Conservation (phyloP, 2,113 vertebrate species). For the Rhinogobius similis region DNA sequence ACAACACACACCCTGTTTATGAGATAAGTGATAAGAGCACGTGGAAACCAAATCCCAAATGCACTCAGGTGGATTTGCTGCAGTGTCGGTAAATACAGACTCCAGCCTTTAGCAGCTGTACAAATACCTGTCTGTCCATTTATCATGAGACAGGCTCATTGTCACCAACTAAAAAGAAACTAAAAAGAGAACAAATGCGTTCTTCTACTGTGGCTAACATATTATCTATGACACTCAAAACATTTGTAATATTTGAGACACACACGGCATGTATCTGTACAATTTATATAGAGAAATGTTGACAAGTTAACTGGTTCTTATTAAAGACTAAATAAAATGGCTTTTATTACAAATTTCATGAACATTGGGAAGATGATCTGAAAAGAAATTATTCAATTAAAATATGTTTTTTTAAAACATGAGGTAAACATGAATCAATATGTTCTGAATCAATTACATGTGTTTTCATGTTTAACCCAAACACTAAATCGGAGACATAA, state of each 20-base stretch:
- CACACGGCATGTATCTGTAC: no score
- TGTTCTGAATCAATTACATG: no score
- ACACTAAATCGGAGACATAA: background rate
- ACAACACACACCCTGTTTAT: conserved; percentile 13
- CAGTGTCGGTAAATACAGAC: conserved; percentile 48
- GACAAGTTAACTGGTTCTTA: no score
- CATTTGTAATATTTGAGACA: no score
- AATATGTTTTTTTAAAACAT: no score
- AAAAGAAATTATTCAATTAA: no score
- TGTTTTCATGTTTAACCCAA: background rate
- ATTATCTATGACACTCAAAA: background rate
- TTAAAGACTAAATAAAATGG: no score
- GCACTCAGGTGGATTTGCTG: conserved; percentile 32
- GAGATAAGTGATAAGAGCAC: conserved; percentile 34
- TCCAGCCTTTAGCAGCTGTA: conserved; percentile 56
- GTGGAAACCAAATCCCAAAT: conserved; percentile 40
- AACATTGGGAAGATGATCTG: no score
- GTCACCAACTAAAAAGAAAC: background rate
- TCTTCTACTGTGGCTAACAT: background rate
- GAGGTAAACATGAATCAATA: no score
- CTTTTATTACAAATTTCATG: no score
- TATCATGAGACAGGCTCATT: conserved; percentile 11
- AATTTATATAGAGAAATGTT: no score
- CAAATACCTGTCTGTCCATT: conserved; percentile 47
- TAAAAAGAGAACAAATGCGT: background rate